phyloP scores from a whole-genome alignment of 2,888 invertebrate genomes.

The Parnassius smintheus region DNA sequence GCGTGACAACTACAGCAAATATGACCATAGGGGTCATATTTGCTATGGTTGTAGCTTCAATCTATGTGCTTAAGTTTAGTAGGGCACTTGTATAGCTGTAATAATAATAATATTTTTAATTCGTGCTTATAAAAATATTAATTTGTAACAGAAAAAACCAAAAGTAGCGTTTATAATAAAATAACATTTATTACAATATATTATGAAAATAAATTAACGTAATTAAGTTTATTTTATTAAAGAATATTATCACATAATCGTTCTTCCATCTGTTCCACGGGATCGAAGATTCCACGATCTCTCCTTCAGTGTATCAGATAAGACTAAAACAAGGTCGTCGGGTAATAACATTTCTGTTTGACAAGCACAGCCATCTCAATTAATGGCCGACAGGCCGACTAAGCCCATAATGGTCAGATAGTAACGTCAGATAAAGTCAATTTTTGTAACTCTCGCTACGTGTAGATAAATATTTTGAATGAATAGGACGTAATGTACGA shows the following conservation, averaged over 20 bases:
- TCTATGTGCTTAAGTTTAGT: too few species aligned
- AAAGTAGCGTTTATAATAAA: not conserved
- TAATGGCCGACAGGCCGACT: constrained; percentile 9
- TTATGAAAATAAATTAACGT: not conserved
- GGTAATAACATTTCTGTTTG: constrained; percentile 9
- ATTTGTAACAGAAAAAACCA: too few species aligned
- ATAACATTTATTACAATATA: not conserved
- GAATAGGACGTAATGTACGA: not conserved
- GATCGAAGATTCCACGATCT: not conserved
- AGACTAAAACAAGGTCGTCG: constrained; percentile 11
- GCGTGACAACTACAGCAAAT: too few species aligned
- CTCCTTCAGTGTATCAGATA: not conserved
- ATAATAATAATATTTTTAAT: too few species aligned
- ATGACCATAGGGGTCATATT: too few species aligned
- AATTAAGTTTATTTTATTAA: constrained; percentile 3
- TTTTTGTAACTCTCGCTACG: not conserved
- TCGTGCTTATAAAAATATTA: too few species aligned
- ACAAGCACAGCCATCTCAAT: constrained; percentile 15
- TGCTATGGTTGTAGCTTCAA: too few species aligned
- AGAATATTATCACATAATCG: constrained; percentile 14
- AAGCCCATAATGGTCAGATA: constrained; percentile 16
- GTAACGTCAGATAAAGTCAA: constrained; percentile 21
- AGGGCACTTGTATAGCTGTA: too few species aligned
- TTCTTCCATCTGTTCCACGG: constrained; percentile 8
- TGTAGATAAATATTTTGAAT: too few species aligned